Conservation (phyloP, 2,797 vertebrate genomes). For the Odontamblyopus rebecca region DNA sequence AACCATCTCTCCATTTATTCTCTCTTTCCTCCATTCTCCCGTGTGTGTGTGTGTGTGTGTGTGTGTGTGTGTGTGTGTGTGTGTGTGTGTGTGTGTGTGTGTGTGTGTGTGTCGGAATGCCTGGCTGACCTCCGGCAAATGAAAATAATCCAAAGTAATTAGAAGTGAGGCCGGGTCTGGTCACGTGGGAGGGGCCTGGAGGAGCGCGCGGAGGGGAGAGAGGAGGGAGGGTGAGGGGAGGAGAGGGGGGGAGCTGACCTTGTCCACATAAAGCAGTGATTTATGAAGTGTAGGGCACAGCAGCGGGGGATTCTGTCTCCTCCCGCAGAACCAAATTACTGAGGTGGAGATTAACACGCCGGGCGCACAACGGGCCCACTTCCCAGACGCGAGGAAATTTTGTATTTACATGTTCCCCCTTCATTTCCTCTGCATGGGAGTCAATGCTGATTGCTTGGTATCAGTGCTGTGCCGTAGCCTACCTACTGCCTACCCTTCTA, state of each 20-base stretch:
- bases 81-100: constrained; percentile 15
- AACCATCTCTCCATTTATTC: constrained; percentile 74
- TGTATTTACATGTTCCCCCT: constrained; percentile 93
- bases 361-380: constrained; percentile 87
- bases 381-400: constrained; percentile 92
- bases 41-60: constrained; percentile 30
- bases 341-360: constrained; percentile 99
- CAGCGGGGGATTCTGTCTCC: constrained; percentile 98
- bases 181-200: constrained; percentile 88
- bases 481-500: not conserved
- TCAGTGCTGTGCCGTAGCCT: constrained; percentile 36
- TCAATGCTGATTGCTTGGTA: constrained; percentile 73
- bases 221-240: constrained; percentile 77
- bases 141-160: constrained; percentile 99
- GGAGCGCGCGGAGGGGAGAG: constrained; percentile 82
- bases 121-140: constrained; percentile 91
- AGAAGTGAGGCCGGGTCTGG: constrained; percentile 93
- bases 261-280: constrained; percentile 99
- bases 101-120: constrained; percentile 77
- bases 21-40: constrained; percentile 41
- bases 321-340: constrained; percentile 98
- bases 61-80: constrained; percentile 44
- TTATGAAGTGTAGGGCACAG: constrained; percentile 99
- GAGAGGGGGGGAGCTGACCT: constrained; percentile 90
- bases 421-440: constrained; percentile 86